Base-by-base conservation (phyloP, 2,888 invertebrate species). In the Spodoptera littoralis region DNA sequence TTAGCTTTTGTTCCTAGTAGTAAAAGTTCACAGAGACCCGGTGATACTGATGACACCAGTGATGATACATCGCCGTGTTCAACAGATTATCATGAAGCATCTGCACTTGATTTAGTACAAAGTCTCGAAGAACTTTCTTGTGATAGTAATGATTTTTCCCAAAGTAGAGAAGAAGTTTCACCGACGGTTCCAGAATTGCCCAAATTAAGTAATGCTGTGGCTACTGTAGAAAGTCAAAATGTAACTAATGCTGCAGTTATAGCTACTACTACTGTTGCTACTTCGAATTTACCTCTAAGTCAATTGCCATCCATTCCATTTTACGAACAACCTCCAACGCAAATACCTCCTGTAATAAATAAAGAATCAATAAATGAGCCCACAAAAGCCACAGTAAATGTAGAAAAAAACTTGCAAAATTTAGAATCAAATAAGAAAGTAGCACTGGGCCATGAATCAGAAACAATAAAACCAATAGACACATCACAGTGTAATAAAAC, bases 41-140 rank as follows among this genome's bases (percentile, higher is more conserved):
- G 84, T 56, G 84, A 84, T 66, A 84, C 84, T 18, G 93, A 93
- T 69, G 90, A 92, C 75, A 94, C 95, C 11, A 93, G 92, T 83
- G 92, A 91, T 58, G 92, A 91, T 60, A 94, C 94, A 11, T 94
- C 94, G 30, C 92, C 94, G 11, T 93, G 94, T 79, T 94, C 94
- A 45, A 93, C 94, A 1, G 94, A 94, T 80, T 94, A 94, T 72
- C 95, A 94, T 51, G 94, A 95, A 81, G 95, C 94, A 8, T 94
- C 94, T 11, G 94, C 94, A 3, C 86, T 94, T 51, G 94, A 93
- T 76, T 77, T 92, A 76, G 89, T 89, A 50, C 92, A 90, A 79
- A 92, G 92, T 74, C 86, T 90, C 53, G 94, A 92, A 61, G 94
- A 94, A 79, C 80, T 90, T 22, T 93, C 94, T 51, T 86, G 88